Conservation (phyloP, 2,888 invertebrate species). For the Cheilosia urbana region DNA sequence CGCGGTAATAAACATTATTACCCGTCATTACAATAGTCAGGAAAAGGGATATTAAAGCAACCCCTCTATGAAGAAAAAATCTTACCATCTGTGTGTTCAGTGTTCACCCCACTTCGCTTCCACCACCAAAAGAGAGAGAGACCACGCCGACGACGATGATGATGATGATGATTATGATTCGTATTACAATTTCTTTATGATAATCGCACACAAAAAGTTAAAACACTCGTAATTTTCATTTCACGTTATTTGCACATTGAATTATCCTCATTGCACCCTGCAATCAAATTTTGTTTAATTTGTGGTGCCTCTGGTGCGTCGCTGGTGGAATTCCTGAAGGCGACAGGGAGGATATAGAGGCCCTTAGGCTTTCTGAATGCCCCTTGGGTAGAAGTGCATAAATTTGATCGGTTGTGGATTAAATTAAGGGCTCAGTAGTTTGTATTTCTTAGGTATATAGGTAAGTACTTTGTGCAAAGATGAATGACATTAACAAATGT, state of each 20-base stretch:
- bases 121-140: background rate
- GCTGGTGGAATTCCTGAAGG: background rate
- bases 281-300: constrained; percentile 36
- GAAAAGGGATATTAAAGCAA: constrained; percentile 27
- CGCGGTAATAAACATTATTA: constrained; percentile 30
- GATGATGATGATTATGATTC: constrained; percentile 35
- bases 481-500: no score
- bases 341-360: background rate
- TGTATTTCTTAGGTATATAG: no score
- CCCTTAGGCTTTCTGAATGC: no score
- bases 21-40: background rate
- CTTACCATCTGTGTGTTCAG: constrained; percentile 47
- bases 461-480: no score
- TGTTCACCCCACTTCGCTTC: background rate
- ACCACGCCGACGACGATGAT: background rate
- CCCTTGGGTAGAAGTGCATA: no score
- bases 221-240: constrained; percentile 50
- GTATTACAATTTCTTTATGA: constrained; percentile 40
- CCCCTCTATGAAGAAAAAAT: constrained; percentile 7
- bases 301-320: constrained; percentile 7
- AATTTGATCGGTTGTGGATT: no score
- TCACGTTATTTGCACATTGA: constrained; percentile 64
- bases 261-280: constrained; percentile 36
- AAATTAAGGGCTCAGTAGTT: no score
- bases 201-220: constrained; percentile 46